Conservation (phyloP, 2,888 invertebrate genomes). For the Anaspis maculata region DNA sequence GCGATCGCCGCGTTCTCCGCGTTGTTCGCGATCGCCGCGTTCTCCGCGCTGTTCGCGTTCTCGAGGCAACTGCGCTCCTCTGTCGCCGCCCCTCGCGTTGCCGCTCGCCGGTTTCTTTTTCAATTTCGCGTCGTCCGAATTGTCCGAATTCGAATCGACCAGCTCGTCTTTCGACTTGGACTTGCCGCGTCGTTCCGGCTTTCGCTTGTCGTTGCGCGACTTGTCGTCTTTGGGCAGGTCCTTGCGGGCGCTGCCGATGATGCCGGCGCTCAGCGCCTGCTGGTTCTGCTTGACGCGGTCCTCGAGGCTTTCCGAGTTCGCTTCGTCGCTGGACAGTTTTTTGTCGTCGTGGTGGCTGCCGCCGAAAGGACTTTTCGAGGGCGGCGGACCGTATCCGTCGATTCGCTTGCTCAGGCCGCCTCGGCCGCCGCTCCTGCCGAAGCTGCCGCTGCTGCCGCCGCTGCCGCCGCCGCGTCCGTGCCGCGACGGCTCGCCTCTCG, state of each 20-base stretch:
- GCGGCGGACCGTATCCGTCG: conserved; percentile 72
- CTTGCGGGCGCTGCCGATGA: conserved; percentile 38
- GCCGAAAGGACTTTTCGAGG: conserved; percentile 68
- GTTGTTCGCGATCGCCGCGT: conserved; percentile 11
- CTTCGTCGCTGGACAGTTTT: conserved; percentile 25
- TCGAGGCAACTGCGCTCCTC: not conserved
- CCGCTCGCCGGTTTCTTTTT: not conserved
- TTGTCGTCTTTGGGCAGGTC: not conserved
- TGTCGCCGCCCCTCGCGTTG: not conserved
- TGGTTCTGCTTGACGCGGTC: conserved; percentile 62
- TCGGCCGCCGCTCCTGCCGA: conserved; percentile 31
- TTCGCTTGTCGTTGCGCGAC: conserved; percentile 18
- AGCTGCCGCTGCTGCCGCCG: conserved; percentile 48
- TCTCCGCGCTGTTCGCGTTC: conserved; percentile 14
- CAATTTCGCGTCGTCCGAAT: conserved; percentile 53
- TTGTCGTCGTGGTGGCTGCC: conserved; percentile 37
- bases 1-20: conserved; percentile 25
- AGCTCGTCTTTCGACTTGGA: conserved; percentile 31
- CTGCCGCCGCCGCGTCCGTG: conserved; percentile 63
- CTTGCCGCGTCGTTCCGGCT: conserved; percentile 34
- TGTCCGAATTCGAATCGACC: conserved; percentile 79
- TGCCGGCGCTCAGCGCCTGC: conserved; percentile 59
- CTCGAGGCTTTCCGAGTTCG: conserved; percentile 33
- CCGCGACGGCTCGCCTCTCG: conserved; percentile 81
- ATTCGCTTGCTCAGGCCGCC: conserved; percentile 54